phyloP scores from a whole-genome alignment of 2,797 vertebrate species.

The Cichlasoma orientale region DNA sequence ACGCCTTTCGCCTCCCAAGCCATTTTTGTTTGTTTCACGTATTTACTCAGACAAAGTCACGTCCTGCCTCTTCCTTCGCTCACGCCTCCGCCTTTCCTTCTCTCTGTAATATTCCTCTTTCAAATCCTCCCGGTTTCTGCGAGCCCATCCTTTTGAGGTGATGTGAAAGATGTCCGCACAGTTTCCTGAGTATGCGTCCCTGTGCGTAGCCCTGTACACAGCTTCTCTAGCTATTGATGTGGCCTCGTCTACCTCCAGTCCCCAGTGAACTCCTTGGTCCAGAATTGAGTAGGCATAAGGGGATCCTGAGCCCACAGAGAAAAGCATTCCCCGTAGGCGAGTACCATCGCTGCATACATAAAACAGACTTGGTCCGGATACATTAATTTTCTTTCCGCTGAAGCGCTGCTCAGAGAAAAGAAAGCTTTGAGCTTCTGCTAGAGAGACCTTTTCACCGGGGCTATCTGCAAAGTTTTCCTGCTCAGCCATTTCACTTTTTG shows the following conservation, averaged over 20 bases:
- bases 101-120: conserved; percentile 78
- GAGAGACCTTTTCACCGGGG: conserved; percentile 6
- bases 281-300: conserved; percentile 87
- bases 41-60: conserved; percentile 28
- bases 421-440: conserved; percentile 20
- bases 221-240: conserved; percentile 79
- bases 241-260: conserved; percentile 75
- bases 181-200: conserved; percentile 88
- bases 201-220: conserved; percentile 83
- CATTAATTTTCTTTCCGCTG: neutral
- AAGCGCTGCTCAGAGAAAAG: neutral
- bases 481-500: conserved; percentile 23
- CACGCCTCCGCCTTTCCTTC: conserved; percentile 30
- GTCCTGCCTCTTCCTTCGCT: conserved; percentile 15
- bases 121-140: conserved; percentile 78
- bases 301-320: conserved; percentile 88
- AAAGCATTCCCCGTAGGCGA: conserved; percentile 78
- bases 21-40: conserved; percentile 47
- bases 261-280: conserved; percentile 79
- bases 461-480: neutral
- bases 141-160: conserved; percentile 81
- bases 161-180: conserved; percentile 85
- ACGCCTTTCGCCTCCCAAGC: conserved; percentile 38
- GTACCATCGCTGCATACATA: conserved; percentile 88
- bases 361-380: conserved; percentile 78